Base-by-base conservation (phyloP, 2,888 invertebrate genomes). In the Leptinotarsa haldemani region DNA sequence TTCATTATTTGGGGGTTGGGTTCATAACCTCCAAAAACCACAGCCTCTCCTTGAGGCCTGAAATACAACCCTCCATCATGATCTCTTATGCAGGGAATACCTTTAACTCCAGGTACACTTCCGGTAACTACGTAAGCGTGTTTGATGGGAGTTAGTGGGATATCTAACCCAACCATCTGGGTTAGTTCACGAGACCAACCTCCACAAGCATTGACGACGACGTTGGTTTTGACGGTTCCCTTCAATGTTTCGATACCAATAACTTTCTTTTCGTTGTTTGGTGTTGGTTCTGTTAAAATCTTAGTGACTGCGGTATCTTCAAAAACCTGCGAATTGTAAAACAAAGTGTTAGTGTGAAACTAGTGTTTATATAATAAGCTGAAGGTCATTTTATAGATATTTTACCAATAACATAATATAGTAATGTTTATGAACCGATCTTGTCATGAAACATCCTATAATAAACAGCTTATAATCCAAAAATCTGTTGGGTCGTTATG, bases 41-140 rank as follows among this genome's bases (percentile, higher is more conserved):
- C 91, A 1, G 94, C 91, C 82, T 95, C 94, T 1, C 96, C 96
- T 83, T 95, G 95, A 2, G 95, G 91, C 82, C 95, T 92, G 79
- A 97, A 92, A 84, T 97, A 97, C 25, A 96, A 89, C 20, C 92
- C 93, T 9, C 91, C 91, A 84, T 97, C 97, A 82, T 96, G 96
- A 86, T 97, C 97, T 56, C 97, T 89, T 16, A 97, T 89, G 85
- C 97, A 97, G 0, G 97, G 97, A 74, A 93, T 87, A 64, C 92
- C 92, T 71, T 93, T 89, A 0, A 94, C 90, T 78, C 93, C 94
- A 0, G 93, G 91, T 16, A 97, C 93, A 0, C 91, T 89, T 75
- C 96, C 95, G 1, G 94, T 94, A 0, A 97, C 92, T 5, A 97
- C 92, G 83, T 97, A 97, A 0, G 97, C 93, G 85, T 97, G 97